Base-by-base conservation (phyloP, 2,113 vertebrate genomes). In the Atherinomorus stipes region DNA sequence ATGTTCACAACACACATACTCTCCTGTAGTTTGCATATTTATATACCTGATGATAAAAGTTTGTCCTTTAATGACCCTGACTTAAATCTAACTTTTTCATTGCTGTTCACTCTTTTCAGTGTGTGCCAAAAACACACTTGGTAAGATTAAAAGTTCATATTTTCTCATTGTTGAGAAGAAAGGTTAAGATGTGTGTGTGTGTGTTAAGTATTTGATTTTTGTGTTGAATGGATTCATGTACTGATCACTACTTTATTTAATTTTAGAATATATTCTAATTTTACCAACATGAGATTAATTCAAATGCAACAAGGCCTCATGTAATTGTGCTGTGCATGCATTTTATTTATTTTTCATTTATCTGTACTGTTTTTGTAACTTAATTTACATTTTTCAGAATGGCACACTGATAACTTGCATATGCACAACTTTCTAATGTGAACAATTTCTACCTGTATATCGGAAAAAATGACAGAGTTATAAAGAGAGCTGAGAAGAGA, bases 341-440 rank as follows among this genome's bases (percentile, higher is more conserved):
- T 45, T 45, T 15, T 18, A 1, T 8, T 5, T 42, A 1, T 7
- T 45, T 45, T 45, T 12, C 18, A 15, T 42, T 11, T 31, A 31
- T 4, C 13, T 42, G 44, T 12, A 0, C 4, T 12, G 40, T 61
- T 26, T 68, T 74, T 59, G 42, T 11, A 12, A 40, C 13, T 56
- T 3, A 23, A 53, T 65, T 60, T 56, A 13, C 50, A 68, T 63
- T 63, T 56, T 60, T n/a, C 22, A 19, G 21, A 49, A 38, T 38
- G 4, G 11, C 28, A 25, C 54, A 26, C 42, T 64, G 37, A 67
- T 77, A 58, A 64, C 71, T 57, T 5, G 5, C 13, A 25, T 84
- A 21, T 64, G 70, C 49, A 61, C 64, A 57, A 42, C n/a, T 57
- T 19, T 59, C 51, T 52, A 23, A 78, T 74, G 12, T 77, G 26